Conservation (phyloP, 1,140 invertebrate genomes). For the Drosophila ohnishii region DNA sequence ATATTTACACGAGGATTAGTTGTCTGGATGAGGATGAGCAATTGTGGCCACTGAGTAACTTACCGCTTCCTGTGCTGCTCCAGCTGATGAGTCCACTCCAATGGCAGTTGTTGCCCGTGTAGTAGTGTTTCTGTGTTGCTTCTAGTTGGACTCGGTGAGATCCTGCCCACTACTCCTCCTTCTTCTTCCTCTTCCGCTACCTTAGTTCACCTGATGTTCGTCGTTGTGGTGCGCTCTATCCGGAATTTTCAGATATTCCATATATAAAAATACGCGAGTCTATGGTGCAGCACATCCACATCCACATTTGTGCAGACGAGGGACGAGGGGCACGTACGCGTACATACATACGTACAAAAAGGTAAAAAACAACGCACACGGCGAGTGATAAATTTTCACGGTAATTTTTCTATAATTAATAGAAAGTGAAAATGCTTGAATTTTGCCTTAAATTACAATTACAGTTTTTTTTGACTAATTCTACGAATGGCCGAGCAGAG, state of each 20-base stretch:
- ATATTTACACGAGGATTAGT: constrained; percentile 12
- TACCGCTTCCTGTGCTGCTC: constrained; percentile 67
- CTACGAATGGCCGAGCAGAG: constrained; percentile 54
- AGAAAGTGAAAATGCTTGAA: constrained; percentile 68
- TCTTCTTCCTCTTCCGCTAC: constrained; percentile 13
- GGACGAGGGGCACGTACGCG: constrained; percentile 59
- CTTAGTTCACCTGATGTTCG: constrained; percentile 10
- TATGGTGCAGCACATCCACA: constrained; percentile 62
- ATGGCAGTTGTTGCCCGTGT: not conserved
- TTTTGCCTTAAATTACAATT: constrained; percentile 68
- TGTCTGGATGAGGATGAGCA: not conserved
- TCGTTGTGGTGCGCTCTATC: constrained; percentile 16
- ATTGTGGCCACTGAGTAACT: constrained; percentile 14
- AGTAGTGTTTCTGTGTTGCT: not conserved
- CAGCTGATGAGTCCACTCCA: constrained; percentile 10
- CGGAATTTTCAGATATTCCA: constrained; percentile 53
- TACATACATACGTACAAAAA: constrained; percentile 72
- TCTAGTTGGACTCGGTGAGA: constrained; percentile 5
- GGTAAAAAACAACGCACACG: constrained; percentile 65
- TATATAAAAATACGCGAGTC: constrained; percentile 60
- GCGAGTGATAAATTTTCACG: constrained; percentile 77
- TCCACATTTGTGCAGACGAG: constrained; percentile 60
- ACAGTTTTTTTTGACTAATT: constrained; percentile 41
- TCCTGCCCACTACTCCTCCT: constrained; percentile 6
- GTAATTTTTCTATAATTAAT: constrained; percentile 78